Evolutionary conservation across 2,888 invertebrate genomes (phyloP), one percentile per base, ranked within the genome.

Genomic region (Atethmia centrago): DNA sequence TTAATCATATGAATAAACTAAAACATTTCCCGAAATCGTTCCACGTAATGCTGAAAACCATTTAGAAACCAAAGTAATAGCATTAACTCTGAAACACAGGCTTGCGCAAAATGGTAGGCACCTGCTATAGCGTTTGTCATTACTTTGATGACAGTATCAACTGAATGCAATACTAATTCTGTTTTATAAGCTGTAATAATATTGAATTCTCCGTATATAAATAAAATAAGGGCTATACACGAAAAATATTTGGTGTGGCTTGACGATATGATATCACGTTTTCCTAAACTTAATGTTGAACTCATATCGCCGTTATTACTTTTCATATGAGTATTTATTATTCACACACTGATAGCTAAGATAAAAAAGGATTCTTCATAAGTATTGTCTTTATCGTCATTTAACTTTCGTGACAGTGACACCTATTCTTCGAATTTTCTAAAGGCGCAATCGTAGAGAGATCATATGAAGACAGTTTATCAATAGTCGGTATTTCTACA

Each of bases 11-110:
- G 36, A 62, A 62, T 68, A 56, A 56, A 78, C 71, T 45, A 51
- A 51, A 70, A 25, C n/a, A 28, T 63, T 64, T 14, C 16, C 36
- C 45, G 25, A 61, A 45, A 79, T 8, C 28, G 45, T 61, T 65
- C 21, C 10, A 51, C 31, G 45, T 63, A 70, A 59, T 65, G n/a
- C 51, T 71, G 63, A 63, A 79, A 49, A 77, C 53, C 25, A 55
- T 79, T 64, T 2, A 47, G 19, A 58, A 79, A 51, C 80, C 80
- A 31, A 73, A 36, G 42, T 56, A 78, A 74, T 66, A 56, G 74
- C 51, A 64, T 59, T 77, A 53, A 58, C 58, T 55, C 55, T 28
- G n/a, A 63, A 74, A 63, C 40, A 62, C 40, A 62, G 49, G 10
- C 65, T 65, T 49, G 79, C 61, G 42, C 19, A 25, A 53, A 36